These are phyloP conservation scores for Myanophis thanlyinensis DNA, from an alignment of 2,113 vertebrate species.

Conservation along the genomic window DNA sequence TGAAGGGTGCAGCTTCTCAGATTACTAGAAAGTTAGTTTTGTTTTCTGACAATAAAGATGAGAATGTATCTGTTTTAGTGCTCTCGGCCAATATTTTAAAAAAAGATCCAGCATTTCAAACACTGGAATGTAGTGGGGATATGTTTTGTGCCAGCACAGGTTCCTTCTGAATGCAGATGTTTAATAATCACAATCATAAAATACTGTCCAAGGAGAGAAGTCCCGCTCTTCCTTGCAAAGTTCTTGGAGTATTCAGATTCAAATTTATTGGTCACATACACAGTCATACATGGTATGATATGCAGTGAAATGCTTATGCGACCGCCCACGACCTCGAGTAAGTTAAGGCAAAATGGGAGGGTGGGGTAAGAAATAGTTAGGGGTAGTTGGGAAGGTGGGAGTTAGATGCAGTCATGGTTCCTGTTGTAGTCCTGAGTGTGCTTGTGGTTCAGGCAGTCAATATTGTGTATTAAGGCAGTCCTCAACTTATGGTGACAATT, in stretches of 20 bases:
- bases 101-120: not conserved
- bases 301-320: too few relatives aligned
- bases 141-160: not conserved
- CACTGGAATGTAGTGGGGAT: not conserved
- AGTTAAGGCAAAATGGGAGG: too few relatives aligned
- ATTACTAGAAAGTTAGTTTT: constrained; percentile 15
- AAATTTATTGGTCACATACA: too few relatives aligned
- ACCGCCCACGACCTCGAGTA: too few relatives aligned
- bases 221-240: not conserved
- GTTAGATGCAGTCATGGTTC: too few relatives aligned
- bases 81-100: not conserved
- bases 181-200: not conserved
- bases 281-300: too few relatives aligned
- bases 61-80: not conserved
- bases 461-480: not conserved
- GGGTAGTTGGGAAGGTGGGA: too few relatives aligned
- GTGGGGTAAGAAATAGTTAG: too few relatives aligned
- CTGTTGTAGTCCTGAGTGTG: too few relatives aligned
- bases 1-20: constrained; percentile 9
- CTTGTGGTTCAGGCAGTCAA: too few relatives aligned
- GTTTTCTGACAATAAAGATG: constrained; percentile 2
- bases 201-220: not conserved
- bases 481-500: not conserved
- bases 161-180: not conserved
- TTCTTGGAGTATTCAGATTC: not conserved